Base-by-base conservation (phyloP, 2,888 invertebrate genomes). In the Lydus trimaculatus region DNA sequence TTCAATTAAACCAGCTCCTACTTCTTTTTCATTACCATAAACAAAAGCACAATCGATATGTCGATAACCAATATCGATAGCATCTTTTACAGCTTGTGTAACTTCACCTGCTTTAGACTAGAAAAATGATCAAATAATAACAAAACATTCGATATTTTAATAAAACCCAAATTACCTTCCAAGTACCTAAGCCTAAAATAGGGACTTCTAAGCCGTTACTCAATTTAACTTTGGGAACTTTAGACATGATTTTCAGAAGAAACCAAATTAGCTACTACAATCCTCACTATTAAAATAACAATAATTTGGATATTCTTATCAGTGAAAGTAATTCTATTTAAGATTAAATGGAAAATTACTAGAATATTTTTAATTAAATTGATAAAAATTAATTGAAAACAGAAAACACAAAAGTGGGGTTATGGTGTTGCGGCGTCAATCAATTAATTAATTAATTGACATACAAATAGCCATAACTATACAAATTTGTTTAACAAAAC, bases 41-140 rank as follows among this genome's bases (percentile, higher is more conserved):
- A 91, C 87, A 64, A 88, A 86, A 1, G 91, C 90, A 84, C 94
- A 92, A 84, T 96, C 95, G 71, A 95, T 89, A 82, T 93, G 94
- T 0, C 94, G 88, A 82, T 95, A 95, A 0, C 95, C 95, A 61
- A 90, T 86, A 79, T 92, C 91, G 59, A 95, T 91, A 11, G 95
- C 94, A 73, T 90, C 88, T 80, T 91, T 91, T 0, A 93, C 91
- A 0, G 92, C 92, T 75, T 90, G 86, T 0, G 88, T 86, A 13
- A 92, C 91, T 79, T 92, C 90, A 23, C 91, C 92, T 0, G 90
- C 89, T 67, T 90, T 88, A 0, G 92, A 91, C 91, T 91, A 66
- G 80, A 56, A 75, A 65, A 48, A n/a, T 17, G 9, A 48, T 33
- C 20, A 17, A 39, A 6, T 33, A n/a, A 33, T 17, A 60, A 2